phyloP scores from a whole-genome alignment of 1,140 invertebrate species.

The Leucophenga varia region DNA sequence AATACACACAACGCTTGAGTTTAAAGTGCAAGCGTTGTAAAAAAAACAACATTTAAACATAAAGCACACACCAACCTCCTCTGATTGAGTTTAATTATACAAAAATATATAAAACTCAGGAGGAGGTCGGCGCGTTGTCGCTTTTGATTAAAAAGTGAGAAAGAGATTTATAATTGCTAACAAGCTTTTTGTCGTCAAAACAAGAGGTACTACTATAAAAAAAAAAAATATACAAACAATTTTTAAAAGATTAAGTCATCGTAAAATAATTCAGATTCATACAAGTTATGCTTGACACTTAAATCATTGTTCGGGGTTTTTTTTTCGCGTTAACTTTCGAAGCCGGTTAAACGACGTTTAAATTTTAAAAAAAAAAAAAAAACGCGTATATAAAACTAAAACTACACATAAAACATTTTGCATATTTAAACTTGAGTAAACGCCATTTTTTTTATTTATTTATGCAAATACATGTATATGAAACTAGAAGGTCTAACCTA shows the following conservation, averaged over 20 bases:
- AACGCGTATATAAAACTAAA: neutral
- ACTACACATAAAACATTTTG: too few relatives aligned
- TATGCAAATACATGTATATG: too few relatives aligned
- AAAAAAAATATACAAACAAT: slow-evolving; percentile 7
- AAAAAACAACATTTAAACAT: slow-evolving; percentile 9
- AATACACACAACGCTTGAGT: slow-evolving; percentile 9
- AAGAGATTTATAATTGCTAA: slow-evolving; percentile 37
- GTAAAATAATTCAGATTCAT: neutral
- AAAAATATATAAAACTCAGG: slow-evolving; percentile 7
- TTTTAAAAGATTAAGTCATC: slow-evolving; percentile 41
- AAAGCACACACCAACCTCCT: slow-evolving; percentile 41
- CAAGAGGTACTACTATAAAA: slow-evolving; percentile 42
- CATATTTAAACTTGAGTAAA: too few relatives aligned
- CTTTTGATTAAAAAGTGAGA: slow-evolving; percentile 15
- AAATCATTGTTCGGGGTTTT: too few relatives aligned
- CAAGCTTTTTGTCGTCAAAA: slow-evolving; percentile 39
- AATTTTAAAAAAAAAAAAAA: slow-evolving; percentile 1
- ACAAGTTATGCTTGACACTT: too few relatives aligned
- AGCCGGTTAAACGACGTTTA: slow-evolving; percentile 5
- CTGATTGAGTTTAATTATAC: too few relatives aligned
- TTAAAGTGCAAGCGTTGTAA: too few relatives aligned
- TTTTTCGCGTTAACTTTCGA: neutral
- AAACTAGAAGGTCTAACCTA: too few relatives aligned
- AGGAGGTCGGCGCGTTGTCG: slow-evolving; percentile 41
- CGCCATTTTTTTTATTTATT: too few relatives aligned